Conservation (phyloP, 2,113 vertebrate genomes). For the Anoplopoma fimbria region DNA sequence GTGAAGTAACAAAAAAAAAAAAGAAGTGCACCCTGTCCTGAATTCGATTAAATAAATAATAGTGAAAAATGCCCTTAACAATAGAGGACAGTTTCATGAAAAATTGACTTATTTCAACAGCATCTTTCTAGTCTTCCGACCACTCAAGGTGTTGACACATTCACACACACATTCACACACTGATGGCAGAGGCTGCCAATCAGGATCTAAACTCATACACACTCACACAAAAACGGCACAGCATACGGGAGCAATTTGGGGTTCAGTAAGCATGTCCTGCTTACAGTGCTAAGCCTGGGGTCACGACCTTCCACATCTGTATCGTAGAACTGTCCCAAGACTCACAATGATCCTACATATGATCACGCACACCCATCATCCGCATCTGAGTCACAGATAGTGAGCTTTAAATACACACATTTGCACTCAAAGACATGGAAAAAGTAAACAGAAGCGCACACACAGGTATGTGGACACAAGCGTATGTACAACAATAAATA, state of each 20-base stretch:
- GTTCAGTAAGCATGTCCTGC: background rate
- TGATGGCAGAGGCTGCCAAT: too few species aligned
- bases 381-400: conserved; percentile 17
- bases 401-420: conserved; percentile 1
- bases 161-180: too few species aligned
- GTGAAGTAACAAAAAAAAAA: background rate
- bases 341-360: background rate
- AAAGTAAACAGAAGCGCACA: conserved; percentile 19
- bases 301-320: conserved; percentile 37
- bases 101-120: background rate
- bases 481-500: conserved; percentile 10
- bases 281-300: conserved; percentile 12
- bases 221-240: too few species aligned
- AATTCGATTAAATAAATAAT: background rate
- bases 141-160: background rate
- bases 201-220: too few species aligned
- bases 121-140: background rate
- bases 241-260: too few species aligned
- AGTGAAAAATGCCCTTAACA: background rate
- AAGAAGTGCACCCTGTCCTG: background rate
- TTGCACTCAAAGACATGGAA: background rate
- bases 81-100: background rate
- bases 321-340: conserved; percentile 19
- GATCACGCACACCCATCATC: conserved; percentile 11
- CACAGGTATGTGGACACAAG: conserved; percentile 32